Base-by-base conservation (phyloP, 2,113 vertebrate genomes). In the Ahaetulla prasina region DNA sequence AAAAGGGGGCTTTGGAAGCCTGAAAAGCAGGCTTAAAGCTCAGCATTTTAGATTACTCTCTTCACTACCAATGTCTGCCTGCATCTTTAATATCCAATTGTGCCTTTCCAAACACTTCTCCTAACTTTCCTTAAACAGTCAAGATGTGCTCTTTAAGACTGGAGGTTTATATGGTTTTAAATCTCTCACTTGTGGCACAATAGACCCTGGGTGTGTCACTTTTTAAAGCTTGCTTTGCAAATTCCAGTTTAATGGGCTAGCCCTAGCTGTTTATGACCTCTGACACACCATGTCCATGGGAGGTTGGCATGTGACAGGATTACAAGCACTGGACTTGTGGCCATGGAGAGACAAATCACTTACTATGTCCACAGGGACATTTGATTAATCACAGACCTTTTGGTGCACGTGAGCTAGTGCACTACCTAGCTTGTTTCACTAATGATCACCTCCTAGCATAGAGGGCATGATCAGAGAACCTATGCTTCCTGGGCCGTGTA, bases 231-330 rank as follows among this genome's bases (percentile, higher is more conserved):
- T 49, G 54, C 20, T 47, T 39, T 30, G 30, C 43, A 85, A 16
- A 89, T 85, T 60, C 92, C 74, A 85, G 20, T 50, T 25, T 50
- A 57, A 60, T 90, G 80, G 45, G 23, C 45, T 80, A 92, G 10
- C 53, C 14, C 4, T 49, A 39, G 45, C 45, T 60, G 45, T 35
- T 89, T 12, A 55, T 89, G 91, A n/a, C 52, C 45, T 47, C 22
- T 89, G 63, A 30, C 57, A 68, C 43, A 35, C 45, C 54, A 53
- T 74, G 47, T 63, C 25, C 74, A 85, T 1, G 74, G 60, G 47
- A 86, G 20, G 0, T 10, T 27, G 89, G 8, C 55, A 20, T 47
- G 0, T 0, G 4, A 20, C 63, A 60, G 39, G 16, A 4, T 3
- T 11, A 45, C 0, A 1, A 50, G 74, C 6, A 47, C 49, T 55